Base-by-base conservation (phyloP, 2,888 invertebrate genomes). In the Helobdella robusta region DNA sequence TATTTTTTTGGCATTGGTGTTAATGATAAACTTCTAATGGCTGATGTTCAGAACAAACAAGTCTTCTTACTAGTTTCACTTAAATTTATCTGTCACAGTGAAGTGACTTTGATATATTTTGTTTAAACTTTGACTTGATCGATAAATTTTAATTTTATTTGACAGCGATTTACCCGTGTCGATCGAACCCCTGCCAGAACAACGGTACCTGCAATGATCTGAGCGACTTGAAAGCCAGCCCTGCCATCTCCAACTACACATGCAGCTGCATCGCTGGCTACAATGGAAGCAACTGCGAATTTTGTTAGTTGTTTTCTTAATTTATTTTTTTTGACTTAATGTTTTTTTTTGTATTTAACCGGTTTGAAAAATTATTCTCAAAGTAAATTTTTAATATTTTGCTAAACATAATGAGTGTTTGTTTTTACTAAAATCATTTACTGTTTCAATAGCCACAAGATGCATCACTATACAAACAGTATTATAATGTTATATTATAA, bases 201-300 rank as follows among this genome's bases (percentile, higher is more conserved):
- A 65, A 67, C 35, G 65, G 65, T n/a, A 65, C 48, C 8, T 65
- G 67, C 40, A 25, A 35, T 15, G n/a, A n/a, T n/a, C n/a, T n/a
- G n/a, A n/a, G n/a, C n/a, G n/a, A n/a, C n/a, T n/a, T n/a, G n/a
- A n/a, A n/a, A 28, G 4, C 36, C 50, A 35, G 18, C 18, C 23
- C 2, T 58, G 18, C 35, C 18, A 34, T 36, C 2, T 2, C 8
- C 25, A 11, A 20, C 8, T 68, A 68, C 63, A 56, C 35, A 20
- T 68, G 68, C 50, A 48, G 28, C 30, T 68, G 68, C 44, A 62
- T 36, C 8, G 20, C 30, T n/a, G 68, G 66, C 25, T 68, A 65
- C 67, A 68, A 40, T 11, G 68, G 68, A 0, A 67, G 59, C 32
- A 65, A 59, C 59, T 68, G 68, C 46, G 62, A 68, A 36, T 61